Base-by-base conservation (phyloP, 2,888 invertebrate species). In the Loripinus fragilis region DNA sequence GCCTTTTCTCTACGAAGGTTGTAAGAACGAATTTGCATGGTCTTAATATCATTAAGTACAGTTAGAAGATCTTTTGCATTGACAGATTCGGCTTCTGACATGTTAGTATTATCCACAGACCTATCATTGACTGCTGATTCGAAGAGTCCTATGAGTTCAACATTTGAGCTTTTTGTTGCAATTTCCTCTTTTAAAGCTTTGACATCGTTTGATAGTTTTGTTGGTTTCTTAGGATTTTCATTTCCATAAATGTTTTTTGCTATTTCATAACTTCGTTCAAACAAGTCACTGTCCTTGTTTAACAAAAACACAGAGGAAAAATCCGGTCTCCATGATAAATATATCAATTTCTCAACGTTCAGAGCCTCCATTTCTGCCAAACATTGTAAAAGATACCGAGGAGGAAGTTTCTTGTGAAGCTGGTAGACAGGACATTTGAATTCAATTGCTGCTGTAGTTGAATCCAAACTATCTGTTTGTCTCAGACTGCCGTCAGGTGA, bases 401-500 rank as follows among this genome's bases (percentile, higher is more conserved):
- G 2, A 1, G 78, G 81, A 35, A 78, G 20, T 38, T 66, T 30
- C 1, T 20, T 69, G 33, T 70, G 78, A 8, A 74, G 15, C 55
- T 35, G 23, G 7, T n/a, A 30, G 12, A 42, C 41, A 25, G 81
- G 76, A 60, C 80, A 80, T 74, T 80, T 80, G 7, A 81, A 52
- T 72, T 80, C 83, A 15, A 83, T 65, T 30, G 71, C 83, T 10
- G 17, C 20, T 10, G 72, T 42, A 38, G 38, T 55, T 20, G 80
- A 74, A 2, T 20, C 3, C 5, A 15, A 2, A 20, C 23, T 42
- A 2, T 8, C 64, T 41, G 15, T 30, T 35, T 15, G 20, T 52
- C 76, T 42, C 28, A 85, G 23, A 38, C 71, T 74, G 0, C 80
- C 85, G 75, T 82, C 85, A 25, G 80, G 82, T 8, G 80, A 80